Percentiles rank a stretch among this genome's conserved stretches.
Conservation (phyloP, 2,113 vertebrate species). For the Leucopsar rothschildi region DNA sequence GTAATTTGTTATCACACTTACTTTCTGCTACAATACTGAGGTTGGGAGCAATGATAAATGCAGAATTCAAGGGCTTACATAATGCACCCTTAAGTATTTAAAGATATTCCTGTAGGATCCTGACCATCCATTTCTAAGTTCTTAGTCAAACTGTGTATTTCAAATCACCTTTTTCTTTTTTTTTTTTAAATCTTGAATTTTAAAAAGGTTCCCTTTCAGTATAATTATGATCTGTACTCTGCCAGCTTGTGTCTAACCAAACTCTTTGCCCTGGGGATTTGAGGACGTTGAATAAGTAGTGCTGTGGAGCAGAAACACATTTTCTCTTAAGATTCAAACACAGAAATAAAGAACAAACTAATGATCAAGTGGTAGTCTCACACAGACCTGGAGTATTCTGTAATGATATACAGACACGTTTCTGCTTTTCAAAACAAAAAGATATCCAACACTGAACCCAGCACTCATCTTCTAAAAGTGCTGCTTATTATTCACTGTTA, state of each 20-base stretch:
- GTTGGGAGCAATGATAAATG: background rate
- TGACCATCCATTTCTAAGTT: background rate
- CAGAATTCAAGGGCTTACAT: background rate
- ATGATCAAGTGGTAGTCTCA: conserved; percentile 22
- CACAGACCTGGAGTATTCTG: background rate
- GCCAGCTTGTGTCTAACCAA: conserved; percentile 38
- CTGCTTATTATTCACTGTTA: conserved; percentile 23
- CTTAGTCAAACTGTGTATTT: conserved; percentile 2
- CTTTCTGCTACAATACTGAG: background rate
- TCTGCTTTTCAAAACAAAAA: background rate
- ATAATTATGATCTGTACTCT: conserved; percentile 21
- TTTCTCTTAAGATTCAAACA: conserved; percentile 22
- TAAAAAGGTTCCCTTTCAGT: background rate
- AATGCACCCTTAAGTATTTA: background rate
- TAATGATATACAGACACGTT: conserved; percentile 3
- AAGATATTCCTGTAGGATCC: conserved; percentile 3
- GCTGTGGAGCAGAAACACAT: conserved; percentile 1
- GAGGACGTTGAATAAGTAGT: background rate
- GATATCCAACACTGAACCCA: background rate
- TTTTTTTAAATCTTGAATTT: conserved; percentile 8
- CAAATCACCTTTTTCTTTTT: background rate
- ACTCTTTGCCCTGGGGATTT: conserved; percentile 34
- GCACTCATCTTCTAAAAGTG: background rate
- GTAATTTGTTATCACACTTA: background rate
- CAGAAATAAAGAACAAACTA: conserved; percentile 10